Evolutionary conservation across 2,113 vertebrate genomes (phyloP).

Genomic region (Crotalus horridus): DNA sequence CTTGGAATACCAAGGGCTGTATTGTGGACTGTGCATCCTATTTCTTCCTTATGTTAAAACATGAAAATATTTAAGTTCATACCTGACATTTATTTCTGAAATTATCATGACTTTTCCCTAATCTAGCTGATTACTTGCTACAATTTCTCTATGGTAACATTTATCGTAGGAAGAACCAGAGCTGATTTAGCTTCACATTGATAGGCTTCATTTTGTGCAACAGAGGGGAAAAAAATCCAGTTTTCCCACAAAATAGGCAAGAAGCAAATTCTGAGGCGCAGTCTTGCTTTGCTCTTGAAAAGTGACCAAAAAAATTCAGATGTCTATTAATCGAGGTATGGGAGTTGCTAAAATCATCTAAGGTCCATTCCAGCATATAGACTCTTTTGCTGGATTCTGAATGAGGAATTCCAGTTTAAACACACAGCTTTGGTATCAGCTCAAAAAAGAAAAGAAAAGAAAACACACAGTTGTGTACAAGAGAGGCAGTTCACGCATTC

Average conservation of each 20-base stretch:
- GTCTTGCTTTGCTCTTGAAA: not conserved
- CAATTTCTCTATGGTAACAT: not conserved
- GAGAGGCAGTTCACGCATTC: not conserved
- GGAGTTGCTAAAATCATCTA: not conserved
- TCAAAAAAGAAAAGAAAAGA: not conserved
- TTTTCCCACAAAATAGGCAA: not conserved
- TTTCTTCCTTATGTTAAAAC: not conserved
- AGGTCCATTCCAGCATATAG: not conserved
- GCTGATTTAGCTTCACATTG: not conserved
- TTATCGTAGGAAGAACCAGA: not conserved
- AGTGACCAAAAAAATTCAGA: not conserved
- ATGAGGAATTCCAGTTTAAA: not conserved
- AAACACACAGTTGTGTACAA: not conserved
- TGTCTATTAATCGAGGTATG: not conserved
- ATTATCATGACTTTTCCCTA: not conserved
- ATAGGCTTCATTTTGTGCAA: not conserved
- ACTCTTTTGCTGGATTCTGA: not conserved
- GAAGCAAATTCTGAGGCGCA: not conserved
- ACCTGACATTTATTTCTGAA: too few relatives aligned
- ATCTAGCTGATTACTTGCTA: not conserved
- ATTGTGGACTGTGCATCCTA: not conserved
- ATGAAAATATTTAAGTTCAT: not conserved
- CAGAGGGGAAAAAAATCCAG: fast-evolving
- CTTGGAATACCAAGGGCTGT: not conserved
- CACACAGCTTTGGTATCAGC: not conserved